A percentile compares a stretch with the other conserved stretches of the same genome.
Conservation (phyloP, 2,797 vertebrate species). For the Falco novaeseelandiae region DNA sequence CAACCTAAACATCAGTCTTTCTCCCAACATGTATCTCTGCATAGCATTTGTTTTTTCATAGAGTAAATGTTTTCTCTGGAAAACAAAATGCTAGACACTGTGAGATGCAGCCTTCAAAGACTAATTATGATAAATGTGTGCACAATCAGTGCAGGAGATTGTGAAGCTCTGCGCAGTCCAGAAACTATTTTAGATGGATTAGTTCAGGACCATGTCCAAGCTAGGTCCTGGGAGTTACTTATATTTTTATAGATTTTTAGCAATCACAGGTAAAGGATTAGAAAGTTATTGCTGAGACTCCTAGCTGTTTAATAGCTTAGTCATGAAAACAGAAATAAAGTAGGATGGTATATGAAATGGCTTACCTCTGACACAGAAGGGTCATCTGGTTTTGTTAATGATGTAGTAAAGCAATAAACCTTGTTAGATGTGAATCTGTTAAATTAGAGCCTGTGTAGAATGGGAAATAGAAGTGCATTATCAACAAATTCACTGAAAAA, state of each 20-base stretch:
- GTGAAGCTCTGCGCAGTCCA: neutral
- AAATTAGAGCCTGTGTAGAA: neutral
- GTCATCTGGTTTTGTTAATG: neutral
- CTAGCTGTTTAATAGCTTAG: neutral
- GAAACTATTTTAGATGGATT: neutral
- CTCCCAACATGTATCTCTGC: accelerated
- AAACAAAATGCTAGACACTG: neutral
- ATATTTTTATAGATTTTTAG: neutral
- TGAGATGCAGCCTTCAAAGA: neutral
- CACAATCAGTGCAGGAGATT: neutral
- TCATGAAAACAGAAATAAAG: neutral
- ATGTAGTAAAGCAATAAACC: neutral
- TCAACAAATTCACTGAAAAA: neutral
- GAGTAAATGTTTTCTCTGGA: neutral
- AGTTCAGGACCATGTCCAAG: neutral
- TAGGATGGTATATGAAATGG: neutral
- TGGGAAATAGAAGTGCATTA: neutral
- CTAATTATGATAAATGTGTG: neutral
- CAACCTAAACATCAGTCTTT: neutral
- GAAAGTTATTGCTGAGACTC: neutral
- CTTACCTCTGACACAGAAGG: neutral
- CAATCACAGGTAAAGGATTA: neutral
- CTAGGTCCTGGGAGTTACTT: neutral
- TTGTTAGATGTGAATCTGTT: neutral
- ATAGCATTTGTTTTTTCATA: neutral